Evolutionary conservation across 2,113 vertebrate species (phyloP), one percentile per base, ranked within the genome.

Genomic region (Desmodus rotundus): DNA sequence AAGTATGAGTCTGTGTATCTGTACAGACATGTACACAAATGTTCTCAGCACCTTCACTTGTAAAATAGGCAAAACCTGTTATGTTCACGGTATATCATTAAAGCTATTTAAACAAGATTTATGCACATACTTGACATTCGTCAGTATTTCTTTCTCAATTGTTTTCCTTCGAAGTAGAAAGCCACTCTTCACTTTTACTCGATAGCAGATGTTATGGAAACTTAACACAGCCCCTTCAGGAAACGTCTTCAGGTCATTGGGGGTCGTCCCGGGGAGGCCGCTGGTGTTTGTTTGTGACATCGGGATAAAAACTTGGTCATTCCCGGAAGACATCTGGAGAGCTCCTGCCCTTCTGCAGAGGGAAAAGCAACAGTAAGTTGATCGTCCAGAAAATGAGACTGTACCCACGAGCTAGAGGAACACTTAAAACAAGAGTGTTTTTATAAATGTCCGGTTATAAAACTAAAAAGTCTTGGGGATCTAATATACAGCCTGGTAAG

Each of bases 151-250:
- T 96, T 98, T 98, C 2, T 97, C 1, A 0, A 61, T 10, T 3
- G 22, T 91, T 97, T 98, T 98, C 85, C 0, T 33, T 31, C 33
- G 54, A 22, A 87, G 81, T 16, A 97, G 61, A 70, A 97, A 95
- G 0, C 98, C 98, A 43, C 68, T 98, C 93, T 98, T 98, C 4
- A 93, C 15, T 96, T 98, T 98, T 7, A 99, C 98, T 0, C 1
- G 95, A 89, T 99, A 99, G 97, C 58, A 97, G 96, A 99, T 98
- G 86, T 98, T 98, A 96, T 98, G 98, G 89, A 99, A 99, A 31
- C 97, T 98, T 9, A 99, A 61, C 20, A 97, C 20, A 0, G 97
- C 96, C 58, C 93, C 97, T 50, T 78, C 93, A 0, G 38, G 20
- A 7, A 15, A 3, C 0, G 19, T 74, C 36, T 52, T 93, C 54